Evolutionary conservation across 2,888 invertebrate species (phyloP).

Genomic region (Dasysyrphus tricinctus): DNA sequence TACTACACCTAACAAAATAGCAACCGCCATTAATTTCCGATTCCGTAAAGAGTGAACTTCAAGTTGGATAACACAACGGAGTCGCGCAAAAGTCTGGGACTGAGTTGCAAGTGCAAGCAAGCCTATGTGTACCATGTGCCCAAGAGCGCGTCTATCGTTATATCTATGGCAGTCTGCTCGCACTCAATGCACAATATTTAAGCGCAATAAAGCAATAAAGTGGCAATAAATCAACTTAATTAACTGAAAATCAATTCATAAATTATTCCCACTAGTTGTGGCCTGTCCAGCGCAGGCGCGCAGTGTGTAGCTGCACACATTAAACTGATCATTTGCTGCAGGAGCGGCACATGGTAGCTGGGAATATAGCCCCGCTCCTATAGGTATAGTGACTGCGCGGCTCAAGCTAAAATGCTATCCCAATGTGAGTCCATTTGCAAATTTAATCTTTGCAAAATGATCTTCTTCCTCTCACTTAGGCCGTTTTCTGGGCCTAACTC

Average conservation of each 20-base stretch:
- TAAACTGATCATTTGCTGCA: slow-evolving; percentile 70
- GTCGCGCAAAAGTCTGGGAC: slow-evolving; percentile 10
- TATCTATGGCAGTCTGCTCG: slow-evolving; percentile 45
- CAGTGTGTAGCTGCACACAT: slow-evolving; percentile 72
- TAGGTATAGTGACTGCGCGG: slow-evolving; percentile 13
- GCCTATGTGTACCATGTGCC: slow-evolving; percentile 35
- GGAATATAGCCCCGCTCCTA: slow-evolving; percentile 46
- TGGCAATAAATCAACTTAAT: slow-evolving; percentile 81
- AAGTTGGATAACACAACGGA: slow-evolving; percentile 52
- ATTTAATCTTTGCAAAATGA: slow-evolving; percentile 72
- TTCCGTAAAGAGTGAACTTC: slow-evolving; percentile 46
- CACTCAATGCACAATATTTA: slow-evolving; percentile 78
- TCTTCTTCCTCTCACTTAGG: slow-evolving; percentile 70
- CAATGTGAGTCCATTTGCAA: slow-evolving; percentile 71
- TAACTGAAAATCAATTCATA: slow-evolving; percentile 82
- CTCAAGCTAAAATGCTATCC: slow-evolving; percentile 60
- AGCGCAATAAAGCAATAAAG: slow-evolving; percentile 80
- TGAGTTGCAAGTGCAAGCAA: not conserved
- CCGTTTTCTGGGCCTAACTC: slow-evolving; percentile 40
- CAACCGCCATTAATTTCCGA: slow-evolving; percentile 56
- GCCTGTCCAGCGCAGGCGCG: slow-evolving; percentile 52
- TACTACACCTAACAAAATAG: not conserved
- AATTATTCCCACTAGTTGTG: slow-evolving; percentile 76
- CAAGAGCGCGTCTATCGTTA: slow-evolving; percentile 48
- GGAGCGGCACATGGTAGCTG: slow-evolving; percentile 45